Conservation (phyloP, 2,888 invertebrate species). For the Sinhomidia bicolor region DNA sequence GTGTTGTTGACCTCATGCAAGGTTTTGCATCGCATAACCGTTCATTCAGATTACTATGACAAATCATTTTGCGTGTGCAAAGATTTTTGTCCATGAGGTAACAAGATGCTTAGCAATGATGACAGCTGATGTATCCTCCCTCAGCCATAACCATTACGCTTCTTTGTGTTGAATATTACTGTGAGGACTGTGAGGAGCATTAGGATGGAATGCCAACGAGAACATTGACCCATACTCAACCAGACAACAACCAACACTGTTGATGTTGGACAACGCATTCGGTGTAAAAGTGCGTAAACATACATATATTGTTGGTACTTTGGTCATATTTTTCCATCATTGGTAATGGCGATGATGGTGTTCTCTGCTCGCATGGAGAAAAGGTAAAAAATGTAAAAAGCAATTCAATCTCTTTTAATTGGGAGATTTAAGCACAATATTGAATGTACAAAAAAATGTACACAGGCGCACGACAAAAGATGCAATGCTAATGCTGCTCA, state of each 20-base stretch:
- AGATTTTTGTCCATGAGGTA: slow-evolving; percentile 20
- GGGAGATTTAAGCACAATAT: not conserved
- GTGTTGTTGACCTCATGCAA: not conserved
- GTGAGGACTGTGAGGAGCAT: not conserved
- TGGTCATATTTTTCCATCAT: not conserved
- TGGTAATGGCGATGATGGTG: not conserved
- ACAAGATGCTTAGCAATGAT: slow-evolving; percentile 15
- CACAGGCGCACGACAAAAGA: not conserved
- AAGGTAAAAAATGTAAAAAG: slow-evolving; percentile 1
- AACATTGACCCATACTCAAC: slow-evolving; percentile 52
- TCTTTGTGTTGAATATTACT: no score
- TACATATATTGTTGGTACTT: not conserved
- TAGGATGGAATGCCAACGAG: slow-evolving; percentile 52
- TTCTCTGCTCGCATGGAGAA: slow-evolving; percentile 37
- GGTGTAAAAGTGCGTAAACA: not conserved
- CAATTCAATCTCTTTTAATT: slow-evolving; percentile 2
- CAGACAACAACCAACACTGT: not conserved
- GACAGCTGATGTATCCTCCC: slow-evolving; percentile 44
- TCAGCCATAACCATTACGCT: not conserved
- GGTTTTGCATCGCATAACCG: not conserved
- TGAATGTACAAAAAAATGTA: not conserved
- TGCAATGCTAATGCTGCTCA: slow-evolving; percentile 26
- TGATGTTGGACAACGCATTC: not conserved
- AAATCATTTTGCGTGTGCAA: slow-evolving; percentile 41
- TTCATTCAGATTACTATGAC: not conserved